Conservation (phyloP, 1,140 invertebrate genomes). For the Tyrophagus putrescentiae region DNA sequence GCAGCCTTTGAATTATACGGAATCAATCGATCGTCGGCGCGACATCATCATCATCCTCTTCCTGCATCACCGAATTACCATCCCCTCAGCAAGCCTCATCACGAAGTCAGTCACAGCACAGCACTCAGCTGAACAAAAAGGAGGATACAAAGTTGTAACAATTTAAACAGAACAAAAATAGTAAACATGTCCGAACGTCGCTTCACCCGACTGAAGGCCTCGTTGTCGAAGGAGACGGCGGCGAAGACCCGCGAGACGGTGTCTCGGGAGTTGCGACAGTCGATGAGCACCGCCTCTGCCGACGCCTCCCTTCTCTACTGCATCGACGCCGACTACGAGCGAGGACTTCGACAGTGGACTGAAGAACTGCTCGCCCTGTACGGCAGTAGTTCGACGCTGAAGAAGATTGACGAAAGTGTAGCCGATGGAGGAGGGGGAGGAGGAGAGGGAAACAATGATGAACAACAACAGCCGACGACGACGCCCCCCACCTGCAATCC, state of each 20-base stretch:
- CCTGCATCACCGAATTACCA: no score
- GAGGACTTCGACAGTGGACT: not conserved
- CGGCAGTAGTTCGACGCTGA: not conserved
- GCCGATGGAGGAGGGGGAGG: no score
- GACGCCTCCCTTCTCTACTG: not conserved
- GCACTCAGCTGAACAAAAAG: no score
- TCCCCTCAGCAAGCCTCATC: no score
- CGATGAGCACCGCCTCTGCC: not conserved
- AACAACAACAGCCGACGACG: no score
- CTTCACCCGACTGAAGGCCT: slow-evolving; percentile 9
- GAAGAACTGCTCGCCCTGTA: not conserved
- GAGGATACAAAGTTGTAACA: not conserved
- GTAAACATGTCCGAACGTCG: slow-evolving; percentile 35
- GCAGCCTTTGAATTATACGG: no score
- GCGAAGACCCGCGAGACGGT: slow-evolving; percentile 18
- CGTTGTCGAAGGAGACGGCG: slow-evolving; percentile 15
- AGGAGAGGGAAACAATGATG: no score
- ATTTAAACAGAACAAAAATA: not conserved
- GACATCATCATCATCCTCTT: no score
- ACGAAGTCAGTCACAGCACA: no score
- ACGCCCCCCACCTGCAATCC: no score
- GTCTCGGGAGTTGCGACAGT: slow-evolving; percentile 17
- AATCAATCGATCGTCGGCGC: no score
- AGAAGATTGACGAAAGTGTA: not conserved
- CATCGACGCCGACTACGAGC: slow-evolving; percentile 13